These are phyloP conservation scores for Caenorhabditis brenneri DNA, from an alignment of 1,140 invertebrate genomes.

Conservation along the genomic window DNA sequence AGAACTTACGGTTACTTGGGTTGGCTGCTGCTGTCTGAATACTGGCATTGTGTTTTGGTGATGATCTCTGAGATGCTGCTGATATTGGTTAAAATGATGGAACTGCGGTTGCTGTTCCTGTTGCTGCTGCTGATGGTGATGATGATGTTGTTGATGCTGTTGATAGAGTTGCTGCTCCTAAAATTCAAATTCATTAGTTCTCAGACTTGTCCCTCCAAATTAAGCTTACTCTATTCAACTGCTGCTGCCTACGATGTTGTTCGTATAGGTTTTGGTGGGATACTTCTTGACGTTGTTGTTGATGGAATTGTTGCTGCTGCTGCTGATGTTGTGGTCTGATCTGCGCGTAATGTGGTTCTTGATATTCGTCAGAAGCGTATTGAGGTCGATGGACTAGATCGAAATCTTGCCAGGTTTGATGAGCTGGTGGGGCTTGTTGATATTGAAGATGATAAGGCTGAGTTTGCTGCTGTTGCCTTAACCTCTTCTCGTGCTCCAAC, in stretches of 20 bases:
- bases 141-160: conserved; percentile 48
- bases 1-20: conserved; percentile 21
- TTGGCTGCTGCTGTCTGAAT: conserved; percentile 48
- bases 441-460: conserved; percentile 52
- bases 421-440: conserved; percentile 38
- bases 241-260: conserved; percentile 53
- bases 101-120: conserved; percentile 52
- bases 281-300: background rate
- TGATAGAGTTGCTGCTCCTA: conserved; percentile 51
- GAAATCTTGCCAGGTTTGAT: conserved; percentile 23
- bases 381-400: conserved; percentile 38
- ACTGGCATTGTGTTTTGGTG: conserved; percentile 48
- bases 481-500: conserved; percentile 24
- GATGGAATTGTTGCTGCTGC: too few species aligned
- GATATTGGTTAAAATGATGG: conserved; percentile 56
- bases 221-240: conserved; percentile 10
- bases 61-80: conserved; percentile 48
- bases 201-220: too few species aligned
- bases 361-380: conserved; percentile 31
- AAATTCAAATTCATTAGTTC: background rate
- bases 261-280: conserved; percentile 56
- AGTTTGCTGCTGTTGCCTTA: conserved; percentile 42
- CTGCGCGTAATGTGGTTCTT: conserved; percentile 43
- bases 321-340: conserved; percentile 41
- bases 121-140: conserved; percentile 43